These are phyloP conservation scores for Pharmacophagus antenor DNA, from an alignment of 2,888 invertebrate genomes.

Conservation along the genomic window DNA sequence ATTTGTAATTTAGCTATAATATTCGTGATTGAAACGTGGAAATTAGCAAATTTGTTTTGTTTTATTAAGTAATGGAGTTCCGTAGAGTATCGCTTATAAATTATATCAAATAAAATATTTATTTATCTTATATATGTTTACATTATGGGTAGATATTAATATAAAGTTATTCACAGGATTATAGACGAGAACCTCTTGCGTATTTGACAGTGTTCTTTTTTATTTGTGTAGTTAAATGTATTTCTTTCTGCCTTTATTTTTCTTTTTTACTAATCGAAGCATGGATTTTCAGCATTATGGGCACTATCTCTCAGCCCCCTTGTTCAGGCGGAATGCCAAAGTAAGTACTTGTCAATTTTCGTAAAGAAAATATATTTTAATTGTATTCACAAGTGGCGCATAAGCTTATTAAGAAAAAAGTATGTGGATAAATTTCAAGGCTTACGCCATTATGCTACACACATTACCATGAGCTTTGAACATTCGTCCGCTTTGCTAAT, in stretches of 20 bases:
- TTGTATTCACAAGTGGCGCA: conserved; percentile 27
- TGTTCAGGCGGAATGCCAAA: conserved; percentile 79
- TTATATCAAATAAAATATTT: too few relatives aligned
- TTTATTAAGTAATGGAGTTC: too few relatives aligned
- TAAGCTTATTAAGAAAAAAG: conserved; percentile 19
- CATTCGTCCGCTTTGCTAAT: conserved; percentile 25
- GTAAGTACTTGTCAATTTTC: conserved; percentile 60
- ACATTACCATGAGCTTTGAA: conserved; percentile 28
- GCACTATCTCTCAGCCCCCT: conserved; percentile 75
- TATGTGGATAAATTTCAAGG: conserved; percentile 25
- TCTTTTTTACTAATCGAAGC: conserved; percentile 74
- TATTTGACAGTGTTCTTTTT: conserved; percentile 42
- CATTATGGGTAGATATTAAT: too few relatives aligned
- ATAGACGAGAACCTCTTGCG: conserved; percentile 39
- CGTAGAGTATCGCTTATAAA: too few relatives aligned
- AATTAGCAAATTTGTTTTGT: too few relatives aligned
- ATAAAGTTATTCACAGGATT: conserved; percentile 73
- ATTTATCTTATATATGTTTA: conserved; percentile 4
- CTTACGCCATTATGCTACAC: conserved; percentile 17
- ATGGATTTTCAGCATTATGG: conserved; percentile 81
- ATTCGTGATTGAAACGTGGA: too few relatives aligned
- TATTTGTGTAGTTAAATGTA: conserved; percentile 47
- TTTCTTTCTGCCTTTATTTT: conserved; percentile 50
- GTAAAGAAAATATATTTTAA: conserved; percentile 26
- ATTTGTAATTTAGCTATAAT: too few relatives aligned